Conservation (phyloP, 2,113 vertebrate genomes). For the human region DNA sequence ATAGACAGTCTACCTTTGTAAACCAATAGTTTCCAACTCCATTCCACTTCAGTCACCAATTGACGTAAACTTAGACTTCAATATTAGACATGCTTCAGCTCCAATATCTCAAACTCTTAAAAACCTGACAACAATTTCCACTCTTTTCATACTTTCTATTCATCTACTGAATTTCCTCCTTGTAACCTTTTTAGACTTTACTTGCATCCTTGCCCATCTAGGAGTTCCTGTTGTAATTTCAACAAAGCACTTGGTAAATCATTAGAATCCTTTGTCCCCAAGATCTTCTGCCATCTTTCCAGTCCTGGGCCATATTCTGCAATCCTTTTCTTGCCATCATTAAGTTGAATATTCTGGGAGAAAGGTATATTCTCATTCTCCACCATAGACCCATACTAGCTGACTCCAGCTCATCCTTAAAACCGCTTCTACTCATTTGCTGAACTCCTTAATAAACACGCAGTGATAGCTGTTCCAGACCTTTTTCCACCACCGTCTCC, state of each 20-base stretch:
- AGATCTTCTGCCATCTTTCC: conserved; percentile 34
- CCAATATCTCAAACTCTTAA: neutral
- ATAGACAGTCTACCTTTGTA: neutral
- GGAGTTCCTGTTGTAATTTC: conserved; percentile 6
- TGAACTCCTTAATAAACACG: neutral
- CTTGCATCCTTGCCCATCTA: conserved; percentile 3
- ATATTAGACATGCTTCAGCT: neutral
- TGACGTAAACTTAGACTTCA: conserved; percentile 6
- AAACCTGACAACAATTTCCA: neutral
- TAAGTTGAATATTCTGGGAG: neutral
- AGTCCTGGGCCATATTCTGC: neutral
- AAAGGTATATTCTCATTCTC: neutral
- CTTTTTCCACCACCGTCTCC: neutral
- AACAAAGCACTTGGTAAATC: conserved; percentile 29
- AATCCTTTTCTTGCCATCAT: neutral
- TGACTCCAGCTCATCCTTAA: neutral
- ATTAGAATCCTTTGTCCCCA: neutral
- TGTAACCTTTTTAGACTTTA: conserved; percentile 10
- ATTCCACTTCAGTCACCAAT: neutral
- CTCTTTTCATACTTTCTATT: neutral
- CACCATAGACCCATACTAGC: neutral
- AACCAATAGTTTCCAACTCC: neutral
- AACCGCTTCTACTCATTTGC: neutral
- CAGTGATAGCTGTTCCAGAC: neutral
- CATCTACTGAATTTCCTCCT: neutral